phyloP scores from a whole-genome alignment of 1,140 invertebrate species.

The Trichoplusia ni region DNA sequence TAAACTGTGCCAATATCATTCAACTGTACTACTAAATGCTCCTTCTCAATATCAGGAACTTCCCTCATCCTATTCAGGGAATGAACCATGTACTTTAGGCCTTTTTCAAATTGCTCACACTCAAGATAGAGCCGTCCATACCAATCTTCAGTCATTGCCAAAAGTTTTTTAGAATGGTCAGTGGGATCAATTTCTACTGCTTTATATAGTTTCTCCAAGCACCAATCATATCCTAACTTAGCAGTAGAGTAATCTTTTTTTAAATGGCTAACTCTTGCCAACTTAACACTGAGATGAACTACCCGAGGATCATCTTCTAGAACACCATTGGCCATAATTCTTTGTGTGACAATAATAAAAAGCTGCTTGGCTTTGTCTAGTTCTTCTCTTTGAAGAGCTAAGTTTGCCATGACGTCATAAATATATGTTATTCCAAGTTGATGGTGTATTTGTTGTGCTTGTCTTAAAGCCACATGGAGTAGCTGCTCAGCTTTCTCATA shows the following conservation, averaged over 20 bases:
- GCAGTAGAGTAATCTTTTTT: conserved; percentile 85
- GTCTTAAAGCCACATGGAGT: conserved; percentile 90
- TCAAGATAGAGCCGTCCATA: conserved; percentile 90
- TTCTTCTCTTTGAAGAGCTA: conserved; percentile 89
- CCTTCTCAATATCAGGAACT: conserved; percentile 85
- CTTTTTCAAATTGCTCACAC: conserved; percentile 84
- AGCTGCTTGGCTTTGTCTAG: conserved; percentile 92
- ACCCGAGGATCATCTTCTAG: conserved; percentile 88
- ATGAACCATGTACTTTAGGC: conserved; percentile 85
- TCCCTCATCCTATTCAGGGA: conserved; percentile 86
- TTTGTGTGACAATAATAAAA: conserved; percentile 91
- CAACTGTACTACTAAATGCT: conserved; percentile 89
- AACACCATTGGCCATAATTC: conserved; percentile 86
- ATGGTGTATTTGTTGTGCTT: conserved; percentile 91
- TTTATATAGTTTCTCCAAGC: conserved; percentile 85
- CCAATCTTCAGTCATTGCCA: conserved; percentile 89
- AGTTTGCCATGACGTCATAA: conserved; percentile 95
- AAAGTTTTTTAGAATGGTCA: conserved; percentile 83
- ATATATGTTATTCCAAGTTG: conserved; percentile 91
- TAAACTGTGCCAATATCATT: conserved; percentile 93
- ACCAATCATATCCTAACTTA: conserved; percentile 89
- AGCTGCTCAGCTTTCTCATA: conserved; percentile 92
- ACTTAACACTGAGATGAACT: conserved; percentile 85
- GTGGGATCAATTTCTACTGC: conserved; percentile 78
- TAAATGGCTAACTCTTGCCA: conserved; percentile 87